Evolutionary conservation across 1,140 invertebrate genomes (phyloP).

Genomic region (Papilio polyxenes): DNA sequence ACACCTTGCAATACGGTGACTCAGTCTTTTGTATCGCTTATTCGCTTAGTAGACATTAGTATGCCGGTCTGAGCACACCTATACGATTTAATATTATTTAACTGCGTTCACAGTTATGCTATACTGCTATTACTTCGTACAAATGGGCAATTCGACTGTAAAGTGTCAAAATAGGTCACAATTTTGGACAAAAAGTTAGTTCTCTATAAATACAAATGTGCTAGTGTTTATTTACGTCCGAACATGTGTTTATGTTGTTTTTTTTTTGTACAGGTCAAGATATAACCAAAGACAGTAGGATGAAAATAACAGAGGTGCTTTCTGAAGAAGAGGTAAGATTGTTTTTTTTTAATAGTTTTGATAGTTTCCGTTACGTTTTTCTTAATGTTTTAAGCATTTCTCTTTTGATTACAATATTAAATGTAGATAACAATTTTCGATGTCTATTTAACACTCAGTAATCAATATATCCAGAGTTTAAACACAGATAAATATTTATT

Average conservation of each 20-base stretch:
- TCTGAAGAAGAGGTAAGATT: constrained; percentile 75
- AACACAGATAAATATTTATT: too few relatives aligned
- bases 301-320: constrained; percentile 78
- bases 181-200: constrained; percentile 65
- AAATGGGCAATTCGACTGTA: constrained; percentile 69
- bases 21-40: constrained; percentile 63
- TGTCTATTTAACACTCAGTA: too few relatives aligned
- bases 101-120: constrained; percentile 63
- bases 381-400: too few relatives aligned
- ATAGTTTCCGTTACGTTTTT: not conserved
- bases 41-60: constrained; percentile 69
- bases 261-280: constrained; percentile 81
- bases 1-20: constrained; percentile 67
- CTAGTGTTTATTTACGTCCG: constrained; percentile 62
- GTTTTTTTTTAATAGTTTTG: constrained; percentile 33
- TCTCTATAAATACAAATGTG: constrained; percentile 37
- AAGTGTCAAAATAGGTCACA: constrained; percentile 59
- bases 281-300: constrained; percentile 79
- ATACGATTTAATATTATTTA: constrained; percentile 51
- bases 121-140: constrained; percentile 46
- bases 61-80: constrained; percentile 58
- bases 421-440: not conserved
- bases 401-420: not conserved
- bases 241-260: constrained; percentile 61
- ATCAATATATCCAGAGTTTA: too few relatives aligned